phyloP scores from a whole-genome alignment of 2,888 invertebrate species.

The Agrochola circellaris region DNA sequence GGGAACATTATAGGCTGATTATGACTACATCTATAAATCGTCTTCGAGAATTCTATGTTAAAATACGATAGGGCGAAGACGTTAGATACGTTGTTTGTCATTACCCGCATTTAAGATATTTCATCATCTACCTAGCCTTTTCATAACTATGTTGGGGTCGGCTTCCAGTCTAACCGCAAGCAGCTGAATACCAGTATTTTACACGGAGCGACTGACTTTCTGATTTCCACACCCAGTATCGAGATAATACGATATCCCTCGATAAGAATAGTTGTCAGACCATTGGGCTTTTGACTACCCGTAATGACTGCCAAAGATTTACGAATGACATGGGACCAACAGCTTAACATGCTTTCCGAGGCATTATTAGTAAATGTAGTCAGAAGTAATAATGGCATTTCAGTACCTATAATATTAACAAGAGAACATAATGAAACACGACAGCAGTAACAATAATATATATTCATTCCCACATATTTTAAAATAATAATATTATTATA shows the following conservation, averaged over 20 bases:
- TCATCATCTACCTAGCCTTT: background rate
- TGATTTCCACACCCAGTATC: background rate
- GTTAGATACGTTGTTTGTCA: background rate
- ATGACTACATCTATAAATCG: background rate
- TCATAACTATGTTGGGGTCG: background rate
- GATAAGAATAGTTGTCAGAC: background rate
- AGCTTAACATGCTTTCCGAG: too few species aligned
- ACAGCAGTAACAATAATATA: slow-evolving; percentile 7
- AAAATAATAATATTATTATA: background rate
- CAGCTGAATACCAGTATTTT: background rate
- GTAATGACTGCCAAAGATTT: background rate
- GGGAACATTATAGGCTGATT: too few species aligned
- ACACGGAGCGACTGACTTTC: background rate
- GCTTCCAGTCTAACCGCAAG: background rate
- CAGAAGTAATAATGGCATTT: background rate
- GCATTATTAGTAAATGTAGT: background rate
- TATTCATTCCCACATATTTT: slow-evolving; percentile 14
- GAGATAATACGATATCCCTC: background rate
- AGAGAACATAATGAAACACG: slow-evolving; percentile 9
- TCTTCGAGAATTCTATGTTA: background rate
- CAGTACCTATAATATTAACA: background rate
- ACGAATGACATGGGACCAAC: too few species aligned
- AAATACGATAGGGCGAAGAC: background rate
- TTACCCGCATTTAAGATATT: background rate
- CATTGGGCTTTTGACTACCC: background rate